Percentiles rank a stretch among this genome's conserved stretches.
Conservation (phyloP, 2,888 invertebrate species). For the Chrysomela aeneicollis region DNA sequence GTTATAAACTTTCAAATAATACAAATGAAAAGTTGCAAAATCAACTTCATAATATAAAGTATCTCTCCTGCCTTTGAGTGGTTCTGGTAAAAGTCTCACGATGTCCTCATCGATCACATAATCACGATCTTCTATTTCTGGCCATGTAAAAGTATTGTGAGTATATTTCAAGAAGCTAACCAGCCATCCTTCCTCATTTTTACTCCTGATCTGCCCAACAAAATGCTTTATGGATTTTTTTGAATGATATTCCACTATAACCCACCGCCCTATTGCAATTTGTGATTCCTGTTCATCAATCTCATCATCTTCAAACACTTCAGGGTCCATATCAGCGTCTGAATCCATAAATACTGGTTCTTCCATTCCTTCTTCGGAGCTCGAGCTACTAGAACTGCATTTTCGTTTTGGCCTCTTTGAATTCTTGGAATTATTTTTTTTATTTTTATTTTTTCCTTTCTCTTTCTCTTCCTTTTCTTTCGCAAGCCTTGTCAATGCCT, state of each 20-base stretch:
- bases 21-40: background rate
- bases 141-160: constrained; percentile 11
- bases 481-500: too few species aligned
- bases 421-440: too few species aligned
- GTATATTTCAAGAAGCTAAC: constrained; percentile 19
- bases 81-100: constrained; percentile 15
- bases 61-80: constrained; percentile 7
- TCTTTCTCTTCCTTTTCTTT: background rate
- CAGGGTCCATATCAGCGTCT: constrained; percentile 3
- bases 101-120: constrained; percentile 11
- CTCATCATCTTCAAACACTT: background rate
- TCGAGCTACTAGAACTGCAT: constrained; percentile 13
- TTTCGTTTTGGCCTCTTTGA: too few species aligned
- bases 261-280: constrained; percentile 1
- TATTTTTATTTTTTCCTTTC: constrained; percentile 1
- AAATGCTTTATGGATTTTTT: constrained; percentile 17
- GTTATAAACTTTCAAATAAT: background rate
- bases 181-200: constrained; percentile 6
- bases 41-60: background rate
- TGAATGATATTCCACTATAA: constrained; percentile 14
- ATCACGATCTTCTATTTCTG: constrained; percentile 9
- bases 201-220: constrained; percentile 9
- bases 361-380: constrained; percentile 9
- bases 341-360: constrained; percentile 7
- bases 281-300: background rate